Conservation (phyloP, 2,113 vertebrate genomes). For the Malurus melanocephalus region DNA sequence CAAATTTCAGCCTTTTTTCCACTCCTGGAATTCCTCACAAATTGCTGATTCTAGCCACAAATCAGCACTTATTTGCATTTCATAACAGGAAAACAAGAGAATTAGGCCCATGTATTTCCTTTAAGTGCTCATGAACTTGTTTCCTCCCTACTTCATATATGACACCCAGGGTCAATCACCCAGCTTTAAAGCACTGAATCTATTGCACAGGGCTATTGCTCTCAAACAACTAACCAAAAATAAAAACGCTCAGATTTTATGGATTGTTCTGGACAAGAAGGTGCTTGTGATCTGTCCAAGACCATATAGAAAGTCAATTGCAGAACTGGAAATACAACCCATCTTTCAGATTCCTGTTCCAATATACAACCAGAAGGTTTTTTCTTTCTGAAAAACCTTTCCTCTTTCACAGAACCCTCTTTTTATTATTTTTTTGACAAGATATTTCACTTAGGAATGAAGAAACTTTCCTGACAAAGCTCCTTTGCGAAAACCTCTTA, state of each 20-base stretch:
- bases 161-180: neutral
- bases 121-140: neutral
- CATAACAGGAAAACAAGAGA: neutral
- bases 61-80: neutral
- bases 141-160: neutral
- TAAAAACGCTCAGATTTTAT: neutral
- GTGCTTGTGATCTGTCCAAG: neutral
- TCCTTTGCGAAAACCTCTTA: constrained; percentile 9
- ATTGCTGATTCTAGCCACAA: neutral
- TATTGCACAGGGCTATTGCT: neutral
- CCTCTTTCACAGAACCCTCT: neutral
- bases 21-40: neutral
- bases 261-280: neutral
- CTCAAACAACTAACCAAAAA: neutral
- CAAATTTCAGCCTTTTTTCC: neutral
- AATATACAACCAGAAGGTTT: neutral
- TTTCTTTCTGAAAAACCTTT: neutral
- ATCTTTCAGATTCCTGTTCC: neutral
- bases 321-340: neutral
- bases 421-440: neutral
- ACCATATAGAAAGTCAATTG: neutral
- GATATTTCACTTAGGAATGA: neutral
- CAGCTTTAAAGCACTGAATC: neutral
- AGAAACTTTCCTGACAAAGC: neutral
- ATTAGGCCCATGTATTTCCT: neutral